Base-by-base conservation (phyloP, 2,888 invertebrate genomes). In the Synanthedon tipuliformis region DNA sequence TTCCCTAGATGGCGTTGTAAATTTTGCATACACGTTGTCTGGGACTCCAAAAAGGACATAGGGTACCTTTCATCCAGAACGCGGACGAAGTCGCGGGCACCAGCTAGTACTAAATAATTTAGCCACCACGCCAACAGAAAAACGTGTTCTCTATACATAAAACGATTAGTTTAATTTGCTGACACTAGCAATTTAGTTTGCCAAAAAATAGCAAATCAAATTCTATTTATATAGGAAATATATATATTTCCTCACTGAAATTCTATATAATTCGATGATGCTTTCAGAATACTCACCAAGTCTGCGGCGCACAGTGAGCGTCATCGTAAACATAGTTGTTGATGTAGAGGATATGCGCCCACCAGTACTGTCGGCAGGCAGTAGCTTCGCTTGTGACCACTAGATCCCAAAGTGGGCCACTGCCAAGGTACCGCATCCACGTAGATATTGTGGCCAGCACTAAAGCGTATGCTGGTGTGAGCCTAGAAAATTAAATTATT, bases 341-440 rank as follows among this genome's bases (percentile, higher is more conserved):
- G 65, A 88, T 53, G 57, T 80, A 87, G 3, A 88, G 65, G 18
- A 88, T 49, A 57, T 87, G 84, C 1, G 81, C 71, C 88, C 88
- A 88, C 86, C 85, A 88, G 66, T 82, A 81, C 41, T 64, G 69
- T 1, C 84, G 63, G 57, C 88, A 88, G 45, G 77, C 75, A 2
- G 48, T 48, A 0, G 78, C 61, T 59, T 88, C 86, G 5, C 63
- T 64, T 11, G 53, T 64, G 56, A 84, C 81, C 51, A 79, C 60
- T 45, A 68, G 58, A 4, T 61, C 61, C 87, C 87, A 88, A 55
- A 86, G 50, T 0, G 88, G 87, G 0, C 88, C 88, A 8, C 56
- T 50, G 55, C 75, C 76, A 1, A 67, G 34, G 58, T 74, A 68
- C 0, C 81, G 71, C 73, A 80, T 68, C 74, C 76, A 71, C 0